phyloP scores from a whole-genome alignment of 2,797 vertebrate genomes.

The Enteromius treurensis region DNA sequence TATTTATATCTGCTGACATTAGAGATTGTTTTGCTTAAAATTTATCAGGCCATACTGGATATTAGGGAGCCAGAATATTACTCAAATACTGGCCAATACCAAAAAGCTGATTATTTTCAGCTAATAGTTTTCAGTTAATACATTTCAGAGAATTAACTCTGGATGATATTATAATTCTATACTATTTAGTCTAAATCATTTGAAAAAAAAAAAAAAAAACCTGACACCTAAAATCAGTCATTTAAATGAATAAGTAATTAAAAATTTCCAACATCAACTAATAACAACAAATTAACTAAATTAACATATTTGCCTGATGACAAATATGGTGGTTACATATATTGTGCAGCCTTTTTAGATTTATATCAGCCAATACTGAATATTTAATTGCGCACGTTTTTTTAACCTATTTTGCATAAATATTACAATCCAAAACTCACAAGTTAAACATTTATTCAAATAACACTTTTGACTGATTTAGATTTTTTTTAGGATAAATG shows the following conservation, averaged over 20 bases:
- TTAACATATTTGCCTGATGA: not conserved
- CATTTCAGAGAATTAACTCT: not conserved
- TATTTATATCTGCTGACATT: conserved; percentile 1
- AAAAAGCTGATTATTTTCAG: not conserved
- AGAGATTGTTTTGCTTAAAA: not conserved
- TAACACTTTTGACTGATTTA: not conserved
- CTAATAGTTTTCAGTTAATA: not conserved
- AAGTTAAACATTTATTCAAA: not conserved
- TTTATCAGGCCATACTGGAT: not conserved
- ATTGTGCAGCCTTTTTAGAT: not conserved
- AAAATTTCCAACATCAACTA: not conserved
- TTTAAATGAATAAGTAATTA: not conserved
- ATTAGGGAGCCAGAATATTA: not conserved
- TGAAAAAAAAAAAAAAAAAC: not conserved
- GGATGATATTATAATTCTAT: not conserved
- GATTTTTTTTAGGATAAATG: not conserved
- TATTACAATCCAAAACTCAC: not conserved
- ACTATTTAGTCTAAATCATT: not conserved
- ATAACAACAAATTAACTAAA: not conserved
- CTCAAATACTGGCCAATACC: not conserved
- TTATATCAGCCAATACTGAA: not conserved
- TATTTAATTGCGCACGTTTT: not conserved
- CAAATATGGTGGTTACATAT: not conserved
- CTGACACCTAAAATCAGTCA: not conserved
- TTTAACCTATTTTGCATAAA: not conserved